Conservation (phyloP, 2,888 invertebrate species). For the Ceraclea dissimilis region DNA sequence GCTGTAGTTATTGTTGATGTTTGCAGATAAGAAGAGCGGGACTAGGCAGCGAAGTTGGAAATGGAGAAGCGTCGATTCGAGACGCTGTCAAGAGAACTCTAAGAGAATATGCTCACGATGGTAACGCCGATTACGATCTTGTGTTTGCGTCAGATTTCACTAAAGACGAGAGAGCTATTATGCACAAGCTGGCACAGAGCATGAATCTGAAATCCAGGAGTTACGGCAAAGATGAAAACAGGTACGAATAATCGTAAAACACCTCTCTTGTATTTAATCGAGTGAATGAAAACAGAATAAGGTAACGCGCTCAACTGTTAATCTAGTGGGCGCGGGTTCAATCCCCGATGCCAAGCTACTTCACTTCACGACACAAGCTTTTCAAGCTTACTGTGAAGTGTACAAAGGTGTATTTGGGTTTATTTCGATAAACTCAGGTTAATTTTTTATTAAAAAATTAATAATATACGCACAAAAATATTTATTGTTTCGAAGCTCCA, state of each 20-base stretch:
- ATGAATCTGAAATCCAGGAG: constrained; percentile 44
- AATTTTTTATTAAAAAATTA: no score
- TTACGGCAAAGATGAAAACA: constrained; percentile 41
- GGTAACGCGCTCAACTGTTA: no score
- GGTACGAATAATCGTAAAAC: constrained; percentile 30
- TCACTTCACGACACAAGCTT: no score
- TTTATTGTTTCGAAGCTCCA: no score
- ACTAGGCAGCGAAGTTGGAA: constrained; percentile 4
- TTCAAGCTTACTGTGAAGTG: no score
- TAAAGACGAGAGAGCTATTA: constrained; percentile 53
- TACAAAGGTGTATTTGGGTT: no score
- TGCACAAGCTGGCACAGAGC: constrained; percentile 50
- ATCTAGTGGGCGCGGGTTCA: no score
- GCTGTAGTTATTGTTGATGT: no score
- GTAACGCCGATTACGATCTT: constrained; percentile 22
- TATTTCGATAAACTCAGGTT: no score
- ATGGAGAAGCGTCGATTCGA: not conserved
- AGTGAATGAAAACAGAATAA: not conserved
- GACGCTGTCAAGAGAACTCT: constrained; percentile 12
- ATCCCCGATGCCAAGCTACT: no score
- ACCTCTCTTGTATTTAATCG: not conserved
- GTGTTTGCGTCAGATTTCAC: constrained; percentile 38
- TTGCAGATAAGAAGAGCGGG: constrained; percentile 10
- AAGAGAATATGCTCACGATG: constrained; percentile 11
- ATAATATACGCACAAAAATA: no score